Evolutionary conservation across 1,140 invertebrate genomes (phyloP).

Genomic region (Caenorhabditis elegans): WBcel235 BX284602.5:14604001-14604500

Average conservation of each 20-base stretch:
- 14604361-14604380: neutral
- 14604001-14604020: slow-evolving; percentile 63
- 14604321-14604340: neutral
- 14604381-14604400: slow-evolving; percentile 13
- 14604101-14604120: no score
- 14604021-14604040: slow-evolving; percentile 64
- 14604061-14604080: slow-evolving; percentile 58
- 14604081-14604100: no score
- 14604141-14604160: no score
- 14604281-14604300: neutral
- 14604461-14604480: slow-evolving; percentile 30
- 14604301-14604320: neutral
- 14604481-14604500: neutral
- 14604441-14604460: slow-evolving; percentile 13
- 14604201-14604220: neutral
- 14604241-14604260: neutral
- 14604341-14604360: neutral
- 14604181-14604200: no score
- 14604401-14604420: neutral
- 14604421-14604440: slow-evolving; percentile 20
- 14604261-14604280: neutral
- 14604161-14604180: no score
- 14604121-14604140: neutral
- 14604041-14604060: slow-evolving; percentile 63
- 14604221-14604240: neutral